Evolutionary conservation across 2,797 vertebrate species (phyloP).

Genomic region (Notolabrus celidotus): DNA sequence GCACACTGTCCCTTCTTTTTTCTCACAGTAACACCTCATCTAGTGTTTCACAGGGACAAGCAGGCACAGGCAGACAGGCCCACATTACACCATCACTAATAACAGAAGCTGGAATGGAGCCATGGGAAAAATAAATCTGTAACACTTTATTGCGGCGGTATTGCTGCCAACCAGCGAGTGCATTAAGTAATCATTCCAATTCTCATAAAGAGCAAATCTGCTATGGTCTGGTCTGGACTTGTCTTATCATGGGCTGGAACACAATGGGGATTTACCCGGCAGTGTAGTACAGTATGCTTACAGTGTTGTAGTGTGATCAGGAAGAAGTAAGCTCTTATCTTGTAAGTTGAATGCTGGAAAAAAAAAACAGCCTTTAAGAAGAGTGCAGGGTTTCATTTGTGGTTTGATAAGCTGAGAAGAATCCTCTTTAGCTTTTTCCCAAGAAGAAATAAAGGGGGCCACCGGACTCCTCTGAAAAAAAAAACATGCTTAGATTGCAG

Average conservation of each 20-base stretch:
- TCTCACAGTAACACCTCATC: conserved; percentile 64
- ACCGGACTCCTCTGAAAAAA: too few species aligned
- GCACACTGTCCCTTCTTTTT: conserved; percentile 20
- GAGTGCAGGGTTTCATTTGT: background rate
- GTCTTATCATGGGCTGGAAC: conserved; percentile 1
- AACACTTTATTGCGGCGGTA: conserved; percentile 57
- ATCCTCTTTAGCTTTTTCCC: too few species aligned
- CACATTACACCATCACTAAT: conserved; percentile 70
- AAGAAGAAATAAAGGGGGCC: too few species aligned
- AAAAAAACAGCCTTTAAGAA: too few species aligned
- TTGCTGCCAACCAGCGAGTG: conserved; percentile 54
- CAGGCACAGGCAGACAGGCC: conserved; percentile 63
- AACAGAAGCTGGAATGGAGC: conserved; percentile 70
- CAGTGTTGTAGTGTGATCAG: background rate
- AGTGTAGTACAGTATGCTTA: background rate
- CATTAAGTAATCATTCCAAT: conserved; percentile 56
- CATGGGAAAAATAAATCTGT: conserved; percentile 81
- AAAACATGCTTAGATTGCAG: too few species aligned
- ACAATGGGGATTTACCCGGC: conserved; percentile 27
- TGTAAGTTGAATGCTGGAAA: background rate
- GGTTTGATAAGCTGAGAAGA: background rate
- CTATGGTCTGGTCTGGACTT: background rate
- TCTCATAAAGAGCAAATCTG: conserved; percentile 33
- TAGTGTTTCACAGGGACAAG: conserved; percentile 72
- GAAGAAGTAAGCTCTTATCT: background rate